Evolutionary conservation across 2,888 invertebrate species (phyloP).

Genomic region (Alitta virens): DNA sequence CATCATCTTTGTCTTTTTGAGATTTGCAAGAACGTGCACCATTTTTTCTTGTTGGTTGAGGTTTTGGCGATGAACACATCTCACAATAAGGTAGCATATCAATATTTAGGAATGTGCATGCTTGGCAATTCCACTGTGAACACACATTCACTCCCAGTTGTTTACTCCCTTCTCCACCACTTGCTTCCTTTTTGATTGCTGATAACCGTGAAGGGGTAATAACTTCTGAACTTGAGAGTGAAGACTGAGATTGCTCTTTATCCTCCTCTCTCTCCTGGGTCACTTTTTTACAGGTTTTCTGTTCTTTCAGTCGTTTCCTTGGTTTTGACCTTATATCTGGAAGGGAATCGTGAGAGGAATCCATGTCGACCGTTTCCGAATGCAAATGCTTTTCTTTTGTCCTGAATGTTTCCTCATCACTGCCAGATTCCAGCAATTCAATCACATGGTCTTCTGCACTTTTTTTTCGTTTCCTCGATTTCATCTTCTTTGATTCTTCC

Average conservation of each 20-base stretch:
- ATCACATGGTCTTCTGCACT: neutral
- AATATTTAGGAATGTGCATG: conserved; percentile 47
- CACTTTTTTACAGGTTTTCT: too few species aligned
- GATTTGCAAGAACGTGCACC: too few species aligned
- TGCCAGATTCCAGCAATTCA: conserved; percentile 8
- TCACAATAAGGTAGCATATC: conserved; percentile 39
- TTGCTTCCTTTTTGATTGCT: neutral
- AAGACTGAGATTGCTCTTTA: neutral
- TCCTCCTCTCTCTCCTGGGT: neutral
- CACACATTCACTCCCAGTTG: too few species aligned
- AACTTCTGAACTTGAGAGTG: too few species aligned
- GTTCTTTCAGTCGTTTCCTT: too few species aligned
- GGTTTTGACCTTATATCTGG: neutral
- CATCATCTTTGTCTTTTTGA: too few species aligned
- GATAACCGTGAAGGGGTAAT: too few species aligned
- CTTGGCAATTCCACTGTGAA: conserved; percentile 39
- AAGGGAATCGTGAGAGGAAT: too few species aligned
- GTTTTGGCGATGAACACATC: conserved; percentile 42
- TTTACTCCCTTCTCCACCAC: neutral
- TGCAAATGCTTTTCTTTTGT: neutral
- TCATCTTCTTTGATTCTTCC: neutral
- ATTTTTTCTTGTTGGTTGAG: too few species aligned
- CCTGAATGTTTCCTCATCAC: neutral
- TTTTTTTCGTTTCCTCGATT: neutral
- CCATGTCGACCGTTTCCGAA: neutral